phyloP scores from a whole-genome alignment of 2,888 invertebrate genomes.

The Ectemnius lituratus region DNA sequence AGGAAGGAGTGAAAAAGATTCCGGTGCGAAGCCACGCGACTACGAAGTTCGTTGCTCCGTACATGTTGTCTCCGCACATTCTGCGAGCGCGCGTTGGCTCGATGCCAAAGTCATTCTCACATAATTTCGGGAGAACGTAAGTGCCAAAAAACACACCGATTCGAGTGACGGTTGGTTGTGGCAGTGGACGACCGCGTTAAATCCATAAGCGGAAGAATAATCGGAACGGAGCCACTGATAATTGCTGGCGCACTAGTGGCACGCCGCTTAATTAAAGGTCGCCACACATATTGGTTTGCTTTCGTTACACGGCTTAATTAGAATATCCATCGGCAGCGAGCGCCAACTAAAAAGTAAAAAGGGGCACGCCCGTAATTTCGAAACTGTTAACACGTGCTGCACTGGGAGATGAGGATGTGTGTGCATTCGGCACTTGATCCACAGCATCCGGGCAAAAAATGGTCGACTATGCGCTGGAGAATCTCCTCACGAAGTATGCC shows the following conservation, averaged over 20 bases:
- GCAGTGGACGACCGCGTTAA: constrained; percentile 7
- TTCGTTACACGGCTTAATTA: not conserved
- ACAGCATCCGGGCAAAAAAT: no score
- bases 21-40: constrained; percentile 49
- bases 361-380: no score
- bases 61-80: constrained; percentile 58
- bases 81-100: constrained; percentile 48
- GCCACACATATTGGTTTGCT: not conserved
- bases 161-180: no score
- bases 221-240: constrained; percentile 19
- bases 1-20: constrained; percentile 36
- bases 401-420: no score
- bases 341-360: no score
- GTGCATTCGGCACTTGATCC: no score
- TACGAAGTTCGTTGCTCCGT: constrained; percentile 61
- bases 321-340: not conserved
- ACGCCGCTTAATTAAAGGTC: constrained; percentile 36
- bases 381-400: no score
- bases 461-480: no score
- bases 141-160: constrained; percentile 50
- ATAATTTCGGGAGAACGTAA: constrained; percentile 55
- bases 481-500: no score
- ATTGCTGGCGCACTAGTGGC: constrained; percentile 18
- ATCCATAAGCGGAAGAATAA: constrained; percentile 35
- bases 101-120: constrained; percentile 64